phyloP scores from a whole-genome alignment of 1,140 invertebrate species.

The Lamellibrachia luymesi region DNA sequence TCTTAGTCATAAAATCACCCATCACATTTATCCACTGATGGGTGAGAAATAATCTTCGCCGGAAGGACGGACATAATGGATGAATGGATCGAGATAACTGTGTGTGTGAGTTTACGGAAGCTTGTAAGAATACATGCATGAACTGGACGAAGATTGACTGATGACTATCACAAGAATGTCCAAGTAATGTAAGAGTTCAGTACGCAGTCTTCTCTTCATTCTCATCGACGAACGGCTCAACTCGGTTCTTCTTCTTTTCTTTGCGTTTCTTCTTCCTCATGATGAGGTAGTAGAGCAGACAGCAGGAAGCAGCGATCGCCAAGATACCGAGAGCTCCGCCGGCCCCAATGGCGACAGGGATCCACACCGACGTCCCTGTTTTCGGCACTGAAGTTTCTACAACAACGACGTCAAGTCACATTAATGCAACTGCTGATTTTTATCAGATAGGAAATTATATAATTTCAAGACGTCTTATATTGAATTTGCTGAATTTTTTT shows the following conservation, averaged over 20 bases:
- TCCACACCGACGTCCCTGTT: neutral
- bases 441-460: neutral
- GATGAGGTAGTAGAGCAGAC: neutral
- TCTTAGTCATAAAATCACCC: too few species aligned
- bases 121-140: neutral
- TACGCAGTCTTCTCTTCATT: neutral
- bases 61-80: neutral
- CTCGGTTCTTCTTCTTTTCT: neutral
- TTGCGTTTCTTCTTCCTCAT: conserved; percentile 14
- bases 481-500: neutral
- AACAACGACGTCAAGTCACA: neutral
- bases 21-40: neutral
- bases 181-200: neutral
- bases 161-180: neutral
- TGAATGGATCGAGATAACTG: neutral
- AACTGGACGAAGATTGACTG: neutral
- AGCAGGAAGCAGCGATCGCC: neutral
- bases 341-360: neutral
- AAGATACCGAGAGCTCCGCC: neutral
- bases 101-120: neutral
- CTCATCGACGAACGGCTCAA: neutral
- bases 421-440: neutral
- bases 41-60: neutral
- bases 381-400: neutral
- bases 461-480: neutral